Percentiles rank a stretch among this genome's conserved stretches.
These are phyloP conservation scores for Barypeithes pellucidus DNA, from an alignment of 2,888 invertebrate genomes.

Conservation along the genomic window DNA sequence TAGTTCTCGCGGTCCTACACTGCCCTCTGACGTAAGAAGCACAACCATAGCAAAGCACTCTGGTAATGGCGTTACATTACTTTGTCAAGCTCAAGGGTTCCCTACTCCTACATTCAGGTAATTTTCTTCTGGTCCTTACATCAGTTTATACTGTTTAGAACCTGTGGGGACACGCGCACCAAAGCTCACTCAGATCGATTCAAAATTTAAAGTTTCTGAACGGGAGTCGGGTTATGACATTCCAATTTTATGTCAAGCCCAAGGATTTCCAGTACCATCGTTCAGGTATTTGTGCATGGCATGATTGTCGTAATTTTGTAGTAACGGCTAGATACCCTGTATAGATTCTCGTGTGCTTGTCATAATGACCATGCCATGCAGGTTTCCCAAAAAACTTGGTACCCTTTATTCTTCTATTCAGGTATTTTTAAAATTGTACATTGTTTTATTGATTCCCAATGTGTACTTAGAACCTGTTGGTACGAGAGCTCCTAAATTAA, in stretches of 20 bases:
- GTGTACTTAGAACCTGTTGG: slow-evolving; percentile 75
- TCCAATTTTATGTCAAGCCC: slow-evolving; percentile 83
- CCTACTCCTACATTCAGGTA: slow-evolving; percentile 75
- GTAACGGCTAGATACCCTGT: too few relatives aligned
- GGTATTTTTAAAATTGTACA: slow-evolving; percentile 43
- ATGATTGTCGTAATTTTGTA: neutral
- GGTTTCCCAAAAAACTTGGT: neutral
- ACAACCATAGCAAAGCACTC: slow-evolving; percentile 59
- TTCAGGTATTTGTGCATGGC: slow-evolving; percentile 66
- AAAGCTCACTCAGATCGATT: slow-evolving; percentile 68
- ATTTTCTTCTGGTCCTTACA: slow-evolving; percentile 20
- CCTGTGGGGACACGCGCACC: slow-evolving; percentile 70
- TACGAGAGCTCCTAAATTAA: slow-evolving; percentile 74
- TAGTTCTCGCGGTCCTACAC: slow-evolving; percentile 69
- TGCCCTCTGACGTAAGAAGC: slow-evolving; percentile 66
- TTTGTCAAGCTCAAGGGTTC: slow-evolving; percentile 86
- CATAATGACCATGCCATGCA: neutral
- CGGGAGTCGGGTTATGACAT: slow-evolving; percentile 72
- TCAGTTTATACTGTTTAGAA: slow-evolving; percentile 61
- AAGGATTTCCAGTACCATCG: slow-evolving; percentile 76
- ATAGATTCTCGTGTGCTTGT: too few relatives aligned
- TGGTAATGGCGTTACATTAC: slow-evolving; percentile 76
- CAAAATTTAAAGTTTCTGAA: slow-evolving; percentile 61
- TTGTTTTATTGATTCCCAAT: slow-evolving; percentile 27
- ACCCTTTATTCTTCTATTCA: slow-evolving; percentile 74